These are phyloP conservation scores for Callyntrura guangdongensis DNA, from an alignment of 2,888 invertebrate genomes.

Conservation along the genomic window DNA sequence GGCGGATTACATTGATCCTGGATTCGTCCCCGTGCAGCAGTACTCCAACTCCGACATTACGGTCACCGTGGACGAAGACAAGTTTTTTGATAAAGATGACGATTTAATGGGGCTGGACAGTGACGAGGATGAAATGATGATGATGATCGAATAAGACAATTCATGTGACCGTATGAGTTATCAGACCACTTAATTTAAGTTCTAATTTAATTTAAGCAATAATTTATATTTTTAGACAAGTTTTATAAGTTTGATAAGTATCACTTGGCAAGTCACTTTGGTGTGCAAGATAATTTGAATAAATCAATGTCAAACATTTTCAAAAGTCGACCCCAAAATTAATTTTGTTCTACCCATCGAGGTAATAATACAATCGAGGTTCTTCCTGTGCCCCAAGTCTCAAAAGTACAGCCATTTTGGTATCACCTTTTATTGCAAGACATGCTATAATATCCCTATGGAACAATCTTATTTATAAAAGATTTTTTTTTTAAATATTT, in stretches of 20 bases:
- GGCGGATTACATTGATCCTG: constrained; percentile 18
- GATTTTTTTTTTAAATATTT: too few species aligned
- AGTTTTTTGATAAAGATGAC: constrained; percentile 10
- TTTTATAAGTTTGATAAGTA: too few species aligned
- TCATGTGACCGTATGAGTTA: background rate
- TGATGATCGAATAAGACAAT: background rate
- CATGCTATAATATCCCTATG: background rate
- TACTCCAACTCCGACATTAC: constrained; percentile 2
- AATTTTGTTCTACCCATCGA: too few species aligned
- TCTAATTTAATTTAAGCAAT: background rate
- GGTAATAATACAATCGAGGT: too few species aligned
- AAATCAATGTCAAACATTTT: too few species aligned
- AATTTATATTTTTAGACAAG: too few species aligned
- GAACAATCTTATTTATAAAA: background rate
- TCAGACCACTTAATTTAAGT: background rate
- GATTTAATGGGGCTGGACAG: background rate
- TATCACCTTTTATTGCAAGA: too few species aligned
- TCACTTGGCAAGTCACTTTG: too few species aligned
- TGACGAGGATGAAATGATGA: constrained; percentile 23
- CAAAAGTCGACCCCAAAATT: too few species aligned
- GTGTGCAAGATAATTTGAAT: too few species aligned
- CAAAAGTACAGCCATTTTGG: too few species aligned
- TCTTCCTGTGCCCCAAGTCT: too few species aligned
- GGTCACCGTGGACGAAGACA: background rate
- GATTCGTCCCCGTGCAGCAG: background rate